Percentiles rank a stretch among this genome's conserved stretches.
These are phyloP conservation scores for Hyposoter didymator DNA, from an alignment of 2,888 invertebrate species.

Conservation along the genomic window DNA sequence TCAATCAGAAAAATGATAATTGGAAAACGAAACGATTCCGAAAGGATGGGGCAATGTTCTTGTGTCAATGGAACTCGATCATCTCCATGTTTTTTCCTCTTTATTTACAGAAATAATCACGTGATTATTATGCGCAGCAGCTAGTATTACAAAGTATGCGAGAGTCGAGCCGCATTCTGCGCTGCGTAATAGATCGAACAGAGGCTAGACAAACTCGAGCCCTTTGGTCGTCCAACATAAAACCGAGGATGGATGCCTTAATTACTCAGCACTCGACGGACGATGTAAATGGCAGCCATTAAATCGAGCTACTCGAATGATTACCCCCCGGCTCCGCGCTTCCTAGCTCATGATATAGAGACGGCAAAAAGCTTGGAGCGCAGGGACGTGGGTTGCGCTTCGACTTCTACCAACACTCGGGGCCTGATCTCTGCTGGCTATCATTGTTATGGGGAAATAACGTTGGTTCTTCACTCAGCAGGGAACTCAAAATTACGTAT, in stretches of 20 bases:
- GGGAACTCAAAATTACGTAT: slow-evolving; percentile 3
- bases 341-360: slow-evolving; percentile 43
- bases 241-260: slow-evolving; percentile 78
- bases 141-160: slow-evolving; percentile 13
- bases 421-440: slow-evolving; percentile 8
- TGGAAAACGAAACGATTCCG: not conserved
- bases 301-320: slow-evolving; percentile 77
- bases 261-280: slow-evolving; percentile 81
- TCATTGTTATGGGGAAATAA: slow-evolving; percentile 23
- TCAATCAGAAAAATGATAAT: not conserved
- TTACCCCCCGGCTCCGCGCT: slow-evolving; percentile 72
- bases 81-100: slow-evolving; percentile 7
- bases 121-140: slow-evolving; percentile 5
- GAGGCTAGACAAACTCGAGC: slow-evolving; percentile 53
- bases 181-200: slow-evolving; percentile 34
- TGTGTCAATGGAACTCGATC: too few species aligned
- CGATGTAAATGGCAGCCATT: slow-evolving; percentile 80
- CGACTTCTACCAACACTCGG: slow-evolving; percentile 36
- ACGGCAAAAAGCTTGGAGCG: not conserved
- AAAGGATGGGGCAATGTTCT: not conserved
- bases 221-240: slow-evolving; percentile 70
- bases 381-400: slow-evolving; percentile 23
- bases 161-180: not conserved
- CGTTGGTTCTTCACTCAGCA: slow-evolving; percentile 14
- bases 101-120: slow-evolving; percentile 43